Percentiles rank a stretch among this genome's conserved stretches.
Conservation (phyloP, 2,113 vertebrate genomes). For the Sapajus apella region DNA sequence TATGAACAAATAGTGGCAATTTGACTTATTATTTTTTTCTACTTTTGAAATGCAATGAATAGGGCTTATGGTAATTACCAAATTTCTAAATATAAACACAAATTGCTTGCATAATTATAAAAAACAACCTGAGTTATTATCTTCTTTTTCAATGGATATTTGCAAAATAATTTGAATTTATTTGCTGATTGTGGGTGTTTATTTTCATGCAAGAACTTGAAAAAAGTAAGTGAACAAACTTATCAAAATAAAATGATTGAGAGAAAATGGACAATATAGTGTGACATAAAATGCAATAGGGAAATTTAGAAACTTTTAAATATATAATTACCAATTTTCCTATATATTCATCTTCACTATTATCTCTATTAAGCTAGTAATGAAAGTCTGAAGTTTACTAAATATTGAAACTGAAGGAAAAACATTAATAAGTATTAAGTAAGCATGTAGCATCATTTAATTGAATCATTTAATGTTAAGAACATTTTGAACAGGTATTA, state of each 20-base stretch:
- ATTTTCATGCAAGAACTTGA: slow-evolving; percentile 30
- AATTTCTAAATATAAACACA: slow-evolving; percentile 63
- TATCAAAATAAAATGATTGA: slow-evolving; percentile 50
- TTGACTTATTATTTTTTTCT: slow-evolving; percentile 27
- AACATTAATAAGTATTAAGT: not conserved
- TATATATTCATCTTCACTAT: not conserved
- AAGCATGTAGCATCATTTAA: not conserved
- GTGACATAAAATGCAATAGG: not conserved
- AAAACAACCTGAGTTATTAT: slow-evolving; percentile 37
- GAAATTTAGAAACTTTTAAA: not conserved
- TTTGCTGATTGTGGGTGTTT: slow-evolving; percentile 51
- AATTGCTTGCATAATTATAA: slow-evolving; percentile 27
- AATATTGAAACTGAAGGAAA: not conserved
- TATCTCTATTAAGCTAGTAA: not conserved
- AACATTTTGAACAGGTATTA: not conserved
- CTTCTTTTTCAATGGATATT: not conserved
- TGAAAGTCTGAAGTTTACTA: not conserved
- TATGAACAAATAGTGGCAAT: not conserved
- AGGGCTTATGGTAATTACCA: slow-evolving; percentile 43
- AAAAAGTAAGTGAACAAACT: not conserved
- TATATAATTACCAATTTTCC: not conserved
- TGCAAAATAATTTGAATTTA: slow-evolving; percentile 55
- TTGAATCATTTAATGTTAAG: not conserved
- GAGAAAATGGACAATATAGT: not conserved
- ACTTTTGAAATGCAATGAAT: slow-evolving; percentile 16